phyloP scores from a whole-genome alignment of 2,113 vertebrate species.

The Hypocryptadius cinnamomeus region DNA sequence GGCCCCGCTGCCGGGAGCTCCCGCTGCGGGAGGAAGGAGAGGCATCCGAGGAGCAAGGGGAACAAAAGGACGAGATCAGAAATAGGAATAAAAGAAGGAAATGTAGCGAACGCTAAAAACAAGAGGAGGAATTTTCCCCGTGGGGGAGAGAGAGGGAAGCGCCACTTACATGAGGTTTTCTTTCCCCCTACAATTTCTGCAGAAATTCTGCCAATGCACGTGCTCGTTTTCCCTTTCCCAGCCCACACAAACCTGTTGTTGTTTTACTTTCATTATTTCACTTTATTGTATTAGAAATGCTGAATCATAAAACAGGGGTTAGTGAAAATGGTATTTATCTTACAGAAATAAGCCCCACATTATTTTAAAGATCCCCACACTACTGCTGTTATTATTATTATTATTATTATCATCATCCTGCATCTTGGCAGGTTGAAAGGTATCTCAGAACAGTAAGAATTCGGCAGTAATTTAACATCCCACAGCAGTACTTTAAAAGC shows the following conservation, averaged over 20 bases:
- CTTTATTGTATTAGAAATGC: conserved; percentile 39
- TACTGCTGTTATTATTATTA: conserved; percentile 13
- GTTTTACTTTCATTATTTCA: conserved; percentile 51
- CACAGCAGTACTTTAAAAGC: conserved; percentile 14
- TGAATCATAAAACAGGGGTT: conserved; percentile 44
- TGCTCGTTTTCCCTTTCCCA: conserved; percentile 15
- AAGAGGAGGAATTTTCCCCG: conserved; percentile 10
- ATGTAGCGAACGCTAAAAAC: conserved; percentile 25
- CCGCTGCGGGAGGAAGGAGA: background rate
- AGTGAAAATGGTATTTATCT: conserved; percentile 58
- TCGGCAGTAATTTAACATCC: conserved; percentile 54
- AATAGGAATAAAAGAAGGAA: conserved; percentile 21
- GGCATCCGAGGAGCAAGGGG: background rate
- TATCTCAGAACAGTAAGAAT: conserved; percentile 45
- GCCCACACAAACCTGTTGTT: conserved; percentile 51
- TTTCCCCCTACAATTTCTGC: background rate
- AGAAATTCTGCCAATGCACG: conserved; percentile 15
- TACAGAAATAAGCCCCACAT: background rate
- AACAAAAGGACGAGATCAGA: conserved; percentile 46
- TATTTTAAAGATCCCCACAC: conserved; percentile 41
- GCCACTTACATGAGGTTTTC: background rate
- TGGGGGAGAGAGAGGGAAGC: background rate
- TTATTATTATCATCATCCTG: conserved; percentile 2
- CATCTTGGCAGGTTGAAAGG: conserved; percentile 60
- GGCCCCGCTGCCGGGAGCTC: background rate